Percentiles rank a stretch among this genome's conserved stretches.
Conservation (phyloP, 1,140 invertebrate genomes). For the Hetaerina americana region DNA sequence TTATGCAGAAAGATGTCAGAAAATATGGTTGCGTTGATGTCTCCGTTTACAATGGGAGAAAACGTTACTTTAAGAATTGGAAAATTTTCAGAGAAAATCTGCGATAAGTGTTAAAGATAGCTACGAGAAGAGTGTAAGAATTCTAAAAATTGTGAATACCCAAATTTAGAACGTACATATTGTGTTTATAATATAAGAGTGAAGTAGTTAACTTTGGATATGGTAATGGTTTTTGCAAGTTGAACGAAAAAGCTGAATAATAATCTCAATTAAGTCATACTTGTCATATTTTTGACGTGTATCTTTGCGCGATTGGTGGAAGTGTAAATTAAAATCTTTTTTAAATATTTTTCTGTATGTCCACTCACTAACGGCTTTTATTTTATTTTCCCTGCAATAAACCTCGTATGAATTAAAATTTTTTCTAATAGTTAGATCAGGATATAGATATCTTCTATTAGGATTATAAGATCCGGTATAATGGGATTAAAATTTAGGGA, state of each 20-base stretch:
- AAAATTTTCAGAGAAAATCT: too few species aligned
- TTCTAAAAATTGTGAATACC: too few species aligned
- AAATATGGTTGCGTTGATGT: too few species aligned
- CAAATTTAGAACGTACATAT: too few species aligned
- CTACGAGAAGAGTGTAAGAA: too few species aligned
- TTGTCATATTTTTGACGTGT: neutral
- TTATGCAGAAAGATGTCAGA: too few species aligned
- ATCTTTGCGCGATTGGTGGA: conserved; percentile 17
- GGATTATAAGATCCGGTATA: conserved; percentile 20
- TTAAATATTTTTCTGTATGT: conserved; percentile 19
- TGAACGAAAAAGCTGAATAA: neutral
- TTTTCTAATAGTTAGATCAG: conserved; percentile 18
- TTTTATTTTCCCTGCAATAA: conserved; percentile 18
- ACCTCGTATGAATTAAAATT: conserved; percentile 17
- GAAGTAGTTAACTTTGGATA: too few species aligned
- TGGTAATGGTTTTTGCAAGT: too few species aligned
- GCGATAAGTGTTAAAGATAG: too few species aligned
- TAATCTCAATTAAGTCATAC: neutral
- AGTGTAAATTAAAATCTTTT: conserved; percentile 19
- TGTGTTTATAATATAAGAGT: too few species aligned
- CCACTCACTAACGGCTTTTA: conserved; percentile 16
- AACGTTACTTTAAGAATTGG: too few species aligned
- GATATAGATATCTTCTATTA: conserved; percentile 17
- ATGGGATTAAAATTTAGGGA: conserved; percentile 18
- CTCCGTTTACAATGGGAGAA: too few species aligned